Evolutionary conservation across 2,888 invertebrate species (phyloP).

Genomic region (Drosophila dives): DNA sequence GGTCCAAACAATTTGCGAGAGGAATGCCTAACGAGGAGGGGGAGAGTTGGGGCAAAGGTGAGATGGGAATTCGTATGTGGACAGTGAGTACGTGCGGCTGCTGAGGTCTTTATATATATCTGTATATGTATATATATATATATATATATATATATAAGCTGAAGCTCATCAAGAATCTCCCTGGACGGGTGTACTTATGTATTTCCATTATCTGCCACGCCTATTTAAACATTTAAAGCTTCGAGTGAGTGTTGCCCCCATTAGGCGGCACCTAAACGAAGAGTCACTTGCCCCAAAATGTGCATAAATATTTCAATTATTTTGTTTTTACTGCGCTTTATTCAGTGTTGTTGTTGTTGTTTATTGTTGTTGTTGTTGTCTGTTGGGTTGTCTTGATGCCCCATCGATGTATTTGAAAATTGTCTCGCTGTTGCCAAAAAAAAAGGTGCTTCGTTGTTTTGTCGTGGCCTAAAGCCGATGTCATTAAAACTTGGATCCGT

Average conservation of each 20-base stretch:
- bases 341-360: constrained; percentile 8
- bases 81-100: constrained; percentile 38
- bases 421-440: constrained; percentile 35
- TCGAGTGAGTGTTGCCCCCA: constrained; percentile 80
- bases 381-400: constrained; percentile 51
- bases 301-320: constrained; percentile 78
- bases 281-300: constrained; percentile 56
- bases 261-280: constrained; percentile 72
- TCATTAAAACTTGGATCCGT: constrained; percentile 20
- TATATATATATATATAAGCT: not conserved
- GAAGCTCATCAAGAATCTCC: constrained; percentile 59
- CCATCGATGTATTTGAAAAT: constrained; percentile 34
- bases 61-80: not conserved
- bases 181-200: constrained; percentile 66
- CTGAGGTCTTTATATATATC: constrained; percentile 21
- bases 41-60: not conserved
- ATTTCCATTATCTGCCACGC: constrained; percentile 82
- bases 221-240: constrained; percentile 82
- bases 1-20: constrained; percentile 49
- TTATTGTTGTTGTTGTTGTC: constrained; percentile 3
- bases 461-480: constrained; percentile 24
- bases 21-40: not conserved
- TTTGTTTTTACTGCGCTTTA: constrained; percentile 57
- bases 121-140: not conserved
- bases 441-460: constrained; percentile 46